These are phyloP conservation scores for Cirrhinus mrigala DNA, from an alignment of 2,797 vertebrate genomes.

Conservation along the genomic window DNA sequence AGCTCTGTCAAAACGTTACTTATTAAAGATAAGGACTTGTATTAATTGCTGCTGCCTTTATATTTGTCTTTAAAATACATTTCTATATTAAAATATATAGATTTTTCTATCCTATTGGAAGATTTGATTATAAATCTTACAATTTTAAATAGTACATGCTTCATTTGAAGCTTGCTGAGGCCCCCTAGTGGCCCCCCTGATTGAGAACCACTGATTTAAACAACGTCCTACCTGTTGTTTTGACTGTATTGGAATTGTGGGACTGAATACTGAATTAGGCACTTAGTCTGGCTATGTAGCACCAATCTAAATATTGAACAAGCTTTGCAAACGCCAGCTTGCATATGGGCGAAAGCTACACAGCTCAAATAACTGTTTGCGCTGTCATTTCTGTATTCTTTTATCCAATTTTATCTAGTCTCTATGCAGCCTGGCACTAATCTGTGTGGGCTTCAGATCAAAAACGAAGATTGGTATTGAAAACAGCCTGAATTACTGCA, in stretches of 20 bases:
- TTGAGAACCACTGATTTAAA: constrained; percentile 7
- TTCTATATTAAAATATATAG: background rate
- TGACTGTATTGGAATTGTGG: background rate
- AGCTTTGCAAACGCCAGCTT: background rate
- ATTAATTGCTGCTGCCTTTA: no score
- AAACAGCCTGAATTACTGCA: background rate
- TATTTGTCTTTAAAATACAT: background rate
- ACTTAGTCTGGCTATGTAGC: background rate
- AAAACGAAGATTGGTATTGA: background rate
- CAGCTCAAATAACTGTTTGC: background rate
- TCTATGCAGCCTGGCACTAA: background rate
- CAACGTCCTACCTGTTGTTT: background rate
- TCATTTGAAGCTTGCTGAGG: background rate
- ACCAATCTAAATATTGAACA: constrained; percentile 13
- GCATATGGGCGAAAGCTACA: background rate
- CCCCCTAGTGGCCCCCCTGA: background rate
- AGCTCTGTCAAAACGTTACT: background rate
- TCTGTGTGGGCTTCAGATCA: constrained; percentile 2
- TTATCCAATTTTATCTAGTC: background rate
- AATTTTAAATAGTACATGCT: background rate
- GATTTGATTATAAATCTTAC: background rate
- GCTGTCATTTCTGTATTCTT: background rate
- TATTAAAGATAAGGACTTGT: background rate
- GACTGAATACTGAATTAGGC: constrained; percentile 9
- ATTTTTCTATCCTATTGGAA: background rate